A percentile compares a stretch with the other conserved stretches of the same genome.
phyloP scores from a whole-genome alignment of 2,113 vertebrate species.

The Brachyistius frenatus region DNA sequence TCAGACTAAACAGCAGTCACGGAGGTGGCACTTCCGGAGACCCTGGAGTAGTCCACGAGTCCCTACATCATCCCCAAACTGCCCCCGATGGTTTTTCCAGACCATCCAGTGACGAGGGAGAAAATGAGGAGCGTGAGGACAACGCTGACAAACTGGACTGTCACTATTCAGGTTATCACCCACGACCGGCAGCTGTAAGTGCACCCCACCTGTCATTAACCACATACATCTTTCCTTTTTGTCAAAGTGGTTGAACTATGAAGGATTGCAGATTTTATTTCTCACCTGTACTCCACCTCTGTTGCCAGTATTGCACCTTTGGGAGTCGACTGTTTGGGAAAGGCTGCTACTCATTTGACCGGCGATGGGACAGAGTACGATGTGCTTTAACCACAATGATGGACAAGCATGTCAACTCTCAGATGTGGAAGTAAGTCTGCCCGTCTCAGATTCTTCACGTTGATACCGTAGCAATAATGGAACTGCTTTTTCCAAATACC shows the following conservation, averaged over 20 bases:
- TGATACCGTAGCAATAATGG: neutral
- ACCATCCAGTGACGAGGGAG: conserved; percentile 97
- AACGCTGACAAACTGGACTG: conserved; percentile 96
- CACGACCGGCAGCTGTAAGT: conserved; percentile 97
- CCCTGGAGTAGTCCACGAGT: conserved; percentile 87
- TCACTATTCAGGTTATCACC: conserved; percentile 98
- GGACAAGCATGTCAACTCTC: conserved; percentile 97
- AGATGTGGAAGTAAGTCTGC: conserved; percentile 96
- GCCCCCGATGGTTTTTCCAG: conserved; percentile 89
- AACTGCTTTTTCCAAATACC: neutral
- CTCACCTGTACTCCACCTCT: conserved; percentile 10
- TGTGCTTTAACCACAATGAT: conserved; percentile 94
- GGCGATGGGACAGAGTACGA: conserved; percentile 94
- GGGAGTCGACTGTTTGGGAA: conserved; percentile 95
- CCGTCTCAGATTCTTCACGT: neutral
- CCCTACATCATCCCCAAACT: conserved; percentile 88
- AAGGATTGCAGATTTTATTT: neutral
- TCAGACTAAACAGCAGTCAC: conserved; percentile 91
- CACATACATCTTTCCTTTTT: neutral
- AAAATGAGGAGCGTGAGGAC: conserved; percentile 97
- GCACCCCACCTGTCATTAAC: neutral
- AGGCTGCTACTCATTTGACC: conserved; percentile 95
- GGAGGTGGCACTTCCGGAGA: conserved; percentile 88
- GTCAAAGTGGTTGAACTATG: neutral
- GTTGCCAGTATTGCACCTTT: conserved; percentile 94